Evolutionary conservation across 2,888 invertebrate genomes (phyloP).

Genomic region (Dyspetes luteomarginatus): DNA sequence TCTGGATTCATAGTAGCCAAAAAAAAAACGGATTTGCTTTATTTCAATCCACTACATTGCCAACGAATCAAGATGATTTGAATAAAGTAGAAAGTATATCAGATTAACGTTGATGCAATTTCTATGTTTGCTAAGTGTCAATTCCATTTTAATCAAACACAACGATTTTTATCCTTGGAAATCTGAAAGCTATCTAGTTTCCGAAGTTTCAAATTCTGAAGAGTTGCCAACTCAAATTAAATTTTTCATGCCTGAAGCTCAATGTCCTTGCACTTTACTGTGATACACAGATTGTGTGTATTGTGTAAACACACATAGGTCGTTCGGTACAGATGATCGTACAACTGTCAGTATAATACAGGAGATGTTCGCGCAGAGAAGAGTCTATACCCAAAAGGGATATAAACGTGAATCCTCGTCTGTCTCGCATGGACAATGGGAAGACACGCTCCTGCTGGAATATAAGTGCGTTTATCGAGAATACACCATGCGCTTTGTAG

Average conservation of each 20-base stretch:
- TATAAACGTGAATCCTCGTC: slow-evolving; percentile 43
- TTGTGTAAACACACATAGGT: slow-evolving; percentile 29
- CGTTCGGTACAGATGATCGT: slow-evolving; percentile 62
- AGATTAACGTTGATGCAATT: no score
- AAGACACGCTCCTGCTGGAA: slow-evolving; percentile 67
- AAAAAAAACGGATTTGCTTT: no score
- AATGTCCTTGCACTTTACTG: slow-evolving; percentile 16
- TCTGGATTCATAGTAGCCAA: no score
- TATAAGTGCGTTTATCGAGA: slow-evolving; percentile 52
- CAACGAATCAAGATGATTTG: no score
- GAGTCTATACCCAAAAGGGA: slow-evolving; percentile 34
- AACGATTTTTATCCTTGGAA: no score
- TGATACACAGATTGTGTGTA: slow-evolving; percentile 14
- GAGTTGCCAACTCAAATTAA: slow-evolving; percentile 12
- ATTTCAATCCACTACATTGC: no score
- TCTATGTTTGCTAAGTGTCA: no score
- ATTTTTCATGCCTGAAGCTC: slow-evolving; percentile 21
- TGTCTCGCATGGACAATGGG: slow-evolving; percentile 65
- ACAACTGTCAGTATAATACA: slow-evolving; percentile 64
- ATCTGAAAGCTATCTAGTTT: no score
- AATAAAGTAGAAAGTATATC: no score
- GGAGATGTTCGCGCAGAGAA: slow-evolving; percentile 21
- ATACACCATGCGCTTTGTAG: slow-evolving; percentile 35
- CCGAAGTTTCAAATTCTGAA: background rate
- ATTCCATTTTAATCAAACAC: no score